These are phyloP conservation scores for Drosophila hamatofila DNA, from an alignment of 2,888 invertebrate genomes.

Conservation along the genomic window DNA sequence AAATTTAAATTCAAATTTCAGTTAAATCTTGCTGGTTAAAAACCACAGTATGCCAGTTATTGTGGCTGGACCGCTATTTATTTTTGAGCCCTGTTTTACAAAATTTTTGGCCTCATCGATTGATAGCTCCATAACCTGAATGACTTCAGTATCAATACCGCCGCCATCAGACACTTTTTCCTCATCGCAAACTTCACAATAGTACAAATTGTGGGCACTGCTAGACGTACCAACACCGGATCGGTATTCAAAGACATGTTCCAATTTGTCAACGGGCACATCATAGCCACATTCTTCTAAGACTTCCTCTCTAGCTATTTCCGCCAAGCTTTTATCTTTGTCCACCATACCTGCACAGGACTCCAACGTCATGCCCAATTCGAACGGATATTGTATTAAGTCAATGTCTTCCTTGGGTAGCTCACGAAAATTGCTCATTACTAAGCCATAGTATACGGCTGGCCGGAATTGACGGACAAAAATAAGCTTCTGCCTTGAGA, in stretches of 20 bases:
- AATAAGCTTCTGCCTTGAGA: slow-evolving; percentile 90
- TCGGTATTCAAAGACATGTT: slow-evolving; percentile 47
- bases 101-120: slow-evolving; percentile 45
- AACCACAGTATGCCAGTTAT: slow-evolving; percentile 55
- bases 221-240: slow-evolving; percentile 60
- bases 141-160: slow-evolving; percentile 49
- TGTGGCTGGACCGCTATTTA: slow-evolving; percentile 45
- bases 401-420: slow-evolving; percentile 86
- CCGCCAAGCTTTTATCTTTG: slow-evolving; percentile 89
- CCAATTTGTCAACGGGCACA: slow-evolving; percentile 36
- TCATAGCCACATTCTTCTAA: slow-evolving; percentile 92
- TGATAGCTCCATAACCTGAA: slow-evolving; percentile 63
- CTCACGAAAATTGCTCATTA: slow-evolving; percentile 86
- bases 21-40: slow-evolving; percentile 38
- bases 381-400: slow-evolving; percentile 88
- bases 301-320: slow-evolving; percentile 93
- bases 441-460: slow-evolving; percentile 91
- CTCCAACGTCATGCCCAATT: slow-evolving; percentile 93
- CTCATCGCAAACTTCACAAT: slow-evolving; percentile 64
- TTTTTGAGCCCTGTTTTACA: slow-evolving; percentile 35
- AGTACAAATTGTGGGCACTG: slow-evolving; percentile 36
- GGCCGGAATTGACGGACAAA: slow-evolving; percentile 96
- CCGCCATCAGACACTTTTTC: slow-evolving; percentile 53
- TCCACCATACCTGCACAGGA: slow-evolving; percentile 97
- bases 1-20: slow-evolving; percentile 12